Evolutionary conservation across 2,888 invertebrate genomes (phyloP).

Genomic region (Pristionchus arcanus): DNA sequence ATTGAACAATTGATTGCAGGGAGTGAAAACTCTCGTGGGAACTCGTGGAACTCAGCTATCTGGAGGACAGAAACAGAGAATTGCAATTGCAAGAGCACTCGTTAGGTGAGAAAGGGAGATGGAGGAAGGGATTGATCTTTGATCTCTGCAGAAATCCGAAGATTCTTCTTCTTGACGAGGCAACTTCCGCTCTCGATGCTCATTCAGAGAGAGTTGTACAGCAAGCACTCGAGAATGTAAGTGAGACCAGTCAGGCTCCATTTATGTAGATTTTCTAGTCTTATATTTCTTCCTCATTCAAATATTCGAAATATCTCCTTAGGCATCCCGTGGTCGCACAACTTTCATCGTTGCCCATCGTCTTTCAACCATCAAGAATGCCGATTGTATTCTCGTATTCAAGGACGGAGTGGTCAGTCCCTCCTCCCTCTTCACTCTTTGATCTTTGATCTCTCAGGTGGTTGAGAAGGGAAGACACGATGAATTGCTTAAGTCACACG

Average conservation of each 20-base stretch:
- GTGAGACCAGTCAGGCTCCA: background rate
- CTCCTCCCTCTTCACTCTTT: background rate
- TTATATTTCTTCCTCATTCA: background rate
- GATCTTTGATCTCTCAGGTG: conserved; percentile 33
- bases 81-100: conserved; percentile 62
- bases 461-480: conserved; percentile 86
- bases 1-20: conserved; percentile 55
- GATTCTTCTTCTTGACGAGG: conserved; percentile 62
- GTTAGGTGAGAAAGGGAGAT: conserved; percentile 4
- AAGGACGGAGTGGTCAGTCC: conserved; percentile 70
- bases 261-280: no score
- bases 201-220: conserved; percentile 61
- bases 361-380: conserved; percentile 81
- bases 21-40: conserved; percentile 64
- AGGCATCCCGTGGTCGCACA: conserved; percentile 76
- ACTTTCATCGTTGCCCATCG: conserved; percentile 81
- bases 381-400: conserved; percentile 80
- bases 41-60: conserved; percentile 64
- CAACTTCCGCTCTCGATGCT: conserved; percentile 62
- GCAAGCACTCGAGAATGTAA: conserved; percentile 60
- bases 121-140: background rate
- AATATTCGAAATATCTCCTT: background rate
- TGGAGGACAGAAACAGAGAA: conserved; percentile 65
- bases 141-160: conserved; percentile 57
- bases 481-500: conserved; percentile 84